These are phyloP conservation scores for Pocillopora meandrina DNA, from an alignment of 92 coral and sea anemone species.

Conservation along the genomic window DNA sequence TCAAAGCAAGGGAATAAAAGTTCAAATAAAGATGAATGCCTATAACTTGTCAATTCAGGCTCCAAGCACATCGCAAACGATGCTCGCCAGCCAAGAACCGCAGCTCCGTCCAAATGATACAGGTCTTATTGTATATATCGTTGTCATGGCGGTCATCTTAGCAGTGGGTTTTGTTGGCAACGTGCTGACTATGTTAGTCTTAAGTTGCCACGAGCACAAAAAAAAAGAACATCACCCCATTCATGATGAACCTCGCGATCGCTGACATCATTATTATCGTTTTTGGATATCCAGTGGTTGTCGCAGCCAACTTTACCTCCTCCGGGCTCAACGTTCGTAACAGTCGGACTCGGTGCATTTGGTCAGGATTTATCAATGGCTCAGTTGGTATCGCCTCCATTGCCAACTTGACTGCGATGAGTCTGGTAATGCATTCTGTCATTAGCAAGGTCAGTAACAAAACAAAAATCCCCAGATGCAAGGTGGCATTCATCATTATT, in stretches of 20 bases:
- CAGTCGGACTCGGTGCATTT: constrained; percentile 34
- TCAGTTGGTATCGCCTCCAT: constrained; percentile 64
- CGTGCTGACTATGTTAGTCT: constrained; percentile 39
- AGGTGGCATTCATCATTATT: constrained; percentile 19
- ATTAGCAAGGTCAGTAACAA: constrained; percentile 27
- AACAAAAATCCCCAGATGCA: constrained; percentile 1
- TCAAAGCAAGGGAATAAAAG: too few species aligned
- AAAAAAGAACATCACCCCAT: constrained; percentile 57
- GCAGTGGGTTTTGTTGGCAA: constrained; percentile 58
- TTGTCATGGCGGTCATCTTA: constrained; percentile 47
- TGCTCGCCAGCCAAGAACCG: neutral
- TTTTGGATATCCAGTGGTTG: constrained; percentile 65
- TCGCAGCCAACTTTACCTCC: constrained; percentile 40
- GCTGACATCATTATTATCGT: constrained; percentile 54
- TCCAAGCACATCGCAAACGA: too few species aligned
- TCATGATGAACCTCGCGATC: constrained; percentile 56
- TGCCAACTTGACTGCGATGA: constrained; percentile 47
- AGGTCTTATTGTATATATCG: constrained; percentile 32
- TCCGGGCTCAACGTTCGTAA: constrained; percentile 9
- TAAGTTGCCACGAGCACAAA: constrained; percentile 54
- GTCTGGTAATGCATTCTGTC: constrained; percentile 36
- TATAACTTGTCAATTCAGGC: too few species aligned
- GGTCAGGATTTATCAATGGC: constrained; percentile 68
- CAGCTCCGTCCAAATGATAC: neutral
- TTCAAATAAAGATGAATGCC: too few species aligned